Percentiles rank a stretch among this genome's conserved stretches.
phyloP scores from a whole-genome alignment of 2,888 invertebrate species.

The Argyresthia albistria region DNA sequence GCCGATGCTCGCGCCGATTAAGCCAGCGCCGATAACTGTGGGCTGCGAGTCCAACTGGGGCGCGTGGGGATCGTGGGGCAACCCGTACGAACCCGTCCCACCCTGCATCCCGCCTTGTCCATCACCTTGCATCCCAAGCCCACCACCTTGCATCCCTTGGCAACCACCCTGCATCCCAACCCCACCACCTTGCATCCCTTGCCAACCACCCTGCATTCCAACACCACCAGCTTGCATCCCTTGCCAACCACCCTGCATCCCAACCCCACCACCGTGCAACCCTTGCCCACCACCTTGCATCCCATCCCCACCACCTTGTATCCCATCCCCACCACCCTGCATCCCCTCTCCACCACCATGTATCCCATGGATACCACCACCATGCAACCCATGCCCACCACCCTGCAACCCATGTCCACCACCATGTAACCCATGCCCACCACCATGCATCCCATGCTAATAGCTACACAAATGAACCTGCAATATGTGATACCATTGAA shows the following conservation, averaged over 20 bases:
- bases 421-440: constrained; percentile 1
- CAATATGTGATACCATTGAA: not conserved
- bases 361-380: not conserved
- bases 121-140: too few species aligned
- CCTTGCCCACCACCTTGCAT: not conserved
- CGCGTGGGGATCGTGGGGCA: too few species aligned
- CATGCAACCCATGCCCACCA: constrained; percentile 4
- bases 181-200: too few species aligned
- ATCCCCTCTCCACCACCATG: not conserved
- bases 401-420: constrained; percentile 4
- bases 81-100: too few species aligned
- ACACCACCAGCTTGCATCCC: constrained; percentile 1
- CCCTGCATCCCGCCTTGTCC: too few species aligned
- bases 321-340: not conserved
- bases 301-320: not conserved
- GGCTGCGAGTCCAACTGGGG: not conserved
- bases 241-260: constrained; percentile 1
- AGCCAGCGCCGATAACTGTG: constrained; percentile 29
- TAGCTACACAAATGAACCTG: not conserved
- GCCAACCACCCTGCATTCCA: not conserved
- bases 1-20: constrained; percentile 25
- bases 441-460: not conserved
- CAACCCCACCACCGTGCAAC: not conserved
- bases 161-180: too few species aligned
- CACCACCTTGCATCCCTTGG: too few species aligned